phyloP scores from a whole-genome alignment of 2,113 vertebrate genomes.

The Phoenicopterus ruber region DNA sequence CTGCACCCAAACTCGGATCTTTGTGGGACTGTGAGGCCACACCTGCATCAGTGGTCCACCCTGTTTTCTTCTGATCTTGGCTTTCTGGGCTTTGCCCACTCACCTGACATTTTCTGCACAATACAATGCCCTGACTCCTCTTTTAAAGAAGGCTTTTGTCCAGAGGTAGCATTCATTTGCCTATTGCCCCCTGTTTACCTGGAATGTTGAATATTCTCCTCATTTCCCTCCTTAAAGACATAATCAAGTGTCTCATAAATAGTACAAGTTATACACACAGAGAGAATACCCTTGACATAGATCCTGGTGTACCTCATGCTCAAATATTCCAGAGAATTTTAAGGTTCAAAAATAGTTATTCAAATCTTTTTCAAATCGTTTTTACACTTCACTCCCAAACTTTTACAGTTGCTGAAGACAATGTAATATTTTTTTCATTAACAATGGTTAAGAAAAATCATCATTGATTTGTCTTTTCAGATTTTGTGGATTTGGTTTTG shows the following conservation, averaged over 20 bases:
- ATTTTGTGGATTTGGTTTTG: background rate
- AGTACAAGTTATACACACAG: background rate
- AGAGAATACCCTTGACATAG: background rate
- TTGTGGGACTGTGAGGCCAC: background rate
- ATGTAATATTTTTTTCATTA: background rate
- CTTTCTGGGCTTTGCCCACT: background rate
- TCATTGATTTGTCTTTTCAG: background rate
- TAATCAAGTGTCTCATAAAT: background rate
- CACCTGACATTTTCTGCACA: background rate
- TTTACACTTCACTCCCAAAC: background rate
- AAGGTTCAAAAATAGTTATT: background rate
- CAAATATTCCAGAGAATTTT: background rate
- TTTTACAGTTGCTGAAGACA: background rate
- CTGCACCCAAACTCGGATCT: rapidly evolving
- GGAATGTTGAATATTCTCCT: background rate
- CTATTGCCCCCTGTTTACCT: background rate
- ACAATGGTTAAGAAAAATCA: background rate
- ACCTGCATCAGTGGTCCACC: background rate
- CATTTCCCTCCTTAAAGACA: background rate
- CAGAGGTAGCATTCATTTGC: background rate
- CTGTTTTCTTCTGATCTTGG: background rate
- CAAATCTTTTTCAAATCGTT: background rate
- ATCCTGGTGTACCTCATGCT: background rate
- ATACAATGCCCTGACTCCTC: background rate
- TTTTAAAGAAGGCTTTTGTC: background rate